phyloP scores from a whole-genome alignment of 2,797 vertebrate species.

The Eurystomus glaucurus region DNA sequence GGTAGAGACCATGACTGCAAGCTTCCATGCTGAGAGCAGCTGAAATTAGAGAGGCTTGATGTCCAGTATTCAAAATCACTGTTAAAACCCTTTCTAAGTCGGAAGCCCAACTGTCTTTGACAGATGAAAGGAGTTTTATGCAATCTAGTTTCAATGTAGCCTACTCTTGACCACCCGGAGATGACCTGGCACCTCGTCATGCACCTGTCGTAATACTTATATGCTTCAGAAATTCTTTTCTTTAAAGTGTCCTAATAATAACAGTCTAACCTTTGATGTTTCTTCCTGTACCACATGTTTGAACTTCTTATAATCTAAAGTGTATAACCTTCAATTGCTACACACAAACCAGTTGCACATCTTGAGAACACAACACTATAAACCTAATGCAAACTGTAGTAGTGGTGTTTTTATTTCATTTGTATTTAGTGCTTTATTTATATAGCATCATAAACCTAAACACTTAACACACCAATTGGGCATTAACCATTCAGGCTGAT shows the following conservation, averaged over 20 bases:
- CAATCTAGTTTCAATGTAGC: constrained; percentile 81
- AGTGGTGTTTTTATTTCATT: constrained; percentile 60
- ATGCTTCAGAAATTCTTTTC: constrained; percentile 90
- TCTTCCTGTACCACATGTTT: constrained; percentile 91
- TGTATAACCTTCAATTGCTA: constrained; percentile 72
- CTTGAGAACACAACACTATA: constrained; percentile 66
- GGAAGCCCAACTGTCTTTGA: constrained; percentile 86
- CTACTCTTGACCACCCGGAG: constrained; percentile 89
- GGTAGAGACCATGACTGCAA: constrained; percentile 83
- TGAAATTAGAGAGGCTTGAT: constrained; percentile 99
- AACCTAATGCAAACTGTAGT: constrained; percentile 48
- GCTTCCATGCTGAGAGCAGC: constrained; percentile 94
- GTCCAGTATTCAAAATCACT: constrained; percentile 90
- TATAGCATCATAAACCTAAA: constrained; percentile 11
- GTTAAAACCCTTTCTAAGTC: constrained; percentile 85
- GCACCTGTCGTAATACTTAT: constrained; percentile 98
- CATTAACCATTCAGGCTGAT: constrained; percentile 39
- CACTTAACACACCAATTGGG: constrained; percentile 12
- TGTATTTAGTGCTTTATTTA: constrained; percentile 16
- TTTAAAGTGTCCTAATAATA: constrained; percentile 98
- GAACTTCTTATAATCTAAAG: constrained; percentile 88
- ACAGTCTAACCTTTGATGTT: constrained; percentile 93
- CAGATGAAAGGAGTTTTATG: constrained; percentile 86
- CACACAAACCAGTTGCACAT: constrained; percentile 37
- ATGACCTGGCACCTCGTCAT: constrained; percentile 94